Evolutionary conservation across 2,888 invertebrate genomes (phyloP).

Genomic region (Drosophila dives): DNA sequence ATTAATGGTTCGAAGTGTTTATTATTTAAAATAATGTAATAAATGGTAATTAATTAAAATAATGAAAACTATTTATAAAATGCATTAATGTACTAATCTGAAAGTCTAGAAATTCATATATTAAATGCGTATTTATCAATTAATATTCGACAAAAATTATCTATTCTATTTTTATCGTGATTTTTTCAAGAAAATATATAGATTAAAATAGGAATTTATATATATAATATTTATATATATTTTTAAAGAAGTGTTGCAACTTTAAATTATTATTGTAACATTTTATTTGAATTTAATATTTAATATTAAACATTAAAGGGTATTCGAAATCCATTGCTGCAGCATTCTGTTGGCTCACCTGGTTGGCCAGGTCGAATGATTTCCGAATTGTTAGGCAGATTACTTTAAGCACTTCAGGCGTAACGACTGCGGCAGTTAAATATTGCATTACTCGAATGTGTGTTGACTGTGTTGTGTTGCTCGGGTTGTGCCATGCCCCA

Average conservation of each 20-base stretch:
- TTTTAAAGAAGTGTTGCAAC: not conserved
- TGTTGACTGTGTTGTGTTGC: conserved; percentile 11
- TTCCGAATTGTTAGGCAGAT: conserved; percentile 68
- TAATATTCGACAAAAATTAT: not conserved
- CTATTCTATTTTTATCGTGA: not conserved
- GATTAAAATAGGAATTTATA: not conserved
- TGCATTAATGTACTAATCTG: not conserved
- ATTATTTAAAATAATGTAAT: not conserved
- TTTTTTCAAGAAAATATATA: not conserved
- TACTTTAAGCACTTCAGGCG: conserved; percentile 61
- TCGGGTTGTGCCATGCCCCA: not conserved
- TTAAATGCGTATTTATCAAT: no score
- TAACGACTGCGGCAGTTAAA: conserved; percentile 74
- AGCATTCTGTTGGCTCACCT: conserved; percentile 36
- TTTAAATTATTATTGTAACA: not conserved
- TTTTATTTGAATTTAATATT: not conserved
- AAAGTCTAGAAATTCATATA: not conserved
- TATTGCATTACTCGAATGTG: conserved; percentile 51
- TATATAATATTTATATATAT: not conserved
- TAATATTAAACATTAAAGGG: conserved; percentile 18
- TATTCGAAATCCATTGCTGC: conserved; percentile 7
- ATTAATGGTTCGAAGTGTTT: not conserved
- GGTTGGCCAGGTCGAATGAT: conserved; percentile 59
- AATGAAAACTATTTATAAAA: not conserved
- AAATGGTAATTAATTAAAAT: not conserved